Base-by-base conservation (phyloP, 2,113 vertebrate species). In the Penelope pileata region DNA sequence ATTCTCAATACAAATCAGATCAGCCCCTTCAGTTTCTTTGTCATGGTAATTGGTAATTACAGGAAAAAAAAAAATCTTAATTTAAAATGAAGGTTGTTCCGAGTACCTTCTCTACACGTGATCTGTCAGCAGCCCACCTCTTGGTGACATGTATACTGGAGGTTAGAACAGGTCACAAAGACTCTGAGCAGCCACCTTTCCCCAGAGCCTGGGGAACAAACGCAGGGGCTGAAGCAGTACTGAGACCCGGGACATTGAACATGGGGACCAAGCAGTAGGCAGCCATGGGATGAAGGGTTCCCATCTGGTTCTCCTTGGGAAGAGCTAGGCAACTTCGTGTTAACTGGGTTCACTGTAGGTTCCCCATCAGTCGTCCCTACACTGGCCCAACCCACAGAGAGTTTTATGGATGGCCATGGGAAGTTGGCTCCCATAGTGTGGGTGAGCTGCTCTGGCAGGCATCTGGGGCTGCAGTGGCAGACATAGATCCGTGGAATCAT, bases 11-110 rank as follows among this genome's bases (percentile, higher is more conserved):
- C 70, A 96, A 91, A 96, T 96, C 91, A 96, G 85, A 93, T 96
- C 95, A 97, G 59, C 95, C 84, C 82, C 94, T 97, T 96, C 95
- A 95, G 76, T 91, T 95, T 91, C 93, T 96, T 97, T 97, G 94
- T 97, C 81, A 96, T 96, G 91, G 91, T 96, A 97, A 97, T 97
- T 95, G 88, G 75, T 94, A 97, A 96, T 94, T 93, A 93, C 68
- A 77, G 47, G 56, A 1, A 1, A 24, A 66, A 62, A 91, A 92
- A 90, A 86, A n/a, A 34, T 56, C 74, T 94, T 90, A 66, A 80
- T 85, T 97, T 96, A 86, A 94, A 45, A 91, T 86, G 82, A 95
- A 93, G 94, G 91, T 94, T 88, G 63, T 38, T 95, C 67, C 54
- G 72, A 83, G 76, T 83, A 59, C 70, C 54, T 94, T 91, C 90